Base-by-base conservation (phyloP, 2,888 invertebrate species). In the Catotricha subobsoleta region DNA sequence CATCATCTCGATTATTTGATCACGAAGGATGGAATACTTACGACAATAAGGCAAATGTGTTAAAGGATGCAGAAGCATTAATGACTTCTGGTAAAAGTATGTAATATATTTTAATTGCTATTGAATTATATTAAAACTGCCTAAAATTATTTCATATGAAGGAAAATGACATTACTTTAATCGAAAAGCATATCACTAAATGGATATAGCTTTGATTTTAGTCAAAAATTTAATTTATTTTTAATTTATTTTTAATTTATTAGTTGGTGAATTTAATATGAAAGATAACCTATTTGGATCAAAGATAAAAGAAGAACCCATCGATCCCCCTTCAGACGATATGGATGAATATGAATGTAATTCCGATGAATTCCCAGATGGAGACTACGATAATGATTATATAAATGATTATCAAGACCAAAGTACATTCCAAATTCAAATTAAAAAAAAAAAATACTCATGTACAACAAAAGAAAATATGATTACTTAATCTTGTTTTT, bases 41-140 rank as follows among this genome's bases (percentile, higher is more conserved):
- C n/a, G 49, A 51, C 19, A 45, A 21, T 7, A 50, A 51, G 41
- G 43, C 36, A 7, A 42, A 47, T 35, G 49, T 50, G 1, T n/a
- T 48, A n/a, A 33, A 42, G 3, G 44, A 49, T 12, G 50, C 48
- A 5, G 40, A 34, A n/a, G 10, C 28, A 29, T n/a, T 46, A 10
- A 16, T 15, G 23, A 36, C 21, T 23, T 23, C 15, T 21, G 36
- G 23, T 36, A 23, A 25, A n/a, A 36, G 36, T 33, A 10, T 10
- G 18, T 7, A 19, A 18, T n/a, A n/a, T n/a, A n/a, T n/a, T n/a
- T n/a, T n/a, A n/a, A n/a, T n/a, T n/a, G n/a, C n/a, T n/a, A n/a
- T n/a, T n/a, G n/a, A n/a, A n/a, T n/a, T n/a, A n/a, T n/a, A n/a
- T n/a, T n/a, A n/a, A n/a, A n/a, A n/a, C n/a, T n/a, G n/a, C n/a